Evolutionary conservation across 2,888 invertebrate species (phyloP).

Genomic region (Morpho achilles): DNA sequence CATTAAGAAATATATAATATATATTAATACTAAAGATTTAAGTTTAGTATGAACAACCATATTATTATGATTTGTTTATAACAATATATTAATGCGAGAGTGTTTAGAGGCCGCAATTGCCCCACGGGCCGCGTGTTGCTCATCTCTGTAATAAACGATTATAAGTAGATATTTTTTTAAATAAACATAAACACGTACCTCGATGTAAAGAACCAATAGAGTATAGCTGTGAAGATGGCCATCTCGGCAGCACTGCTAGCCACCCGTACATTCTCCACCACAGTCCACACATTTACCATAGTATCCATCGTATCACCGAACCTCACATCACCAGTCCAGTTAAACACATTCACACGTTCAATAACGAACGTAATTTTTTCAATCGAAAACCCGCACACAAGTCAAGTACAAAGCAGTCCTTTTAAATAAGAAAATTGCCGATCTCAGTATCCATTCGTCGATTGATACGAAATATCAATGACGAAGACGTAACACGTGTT

Average conservation of each 20-base stretch:
- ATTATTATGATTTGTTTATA: too few relatives aligned
- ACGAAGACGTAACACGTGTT: slow-evolving; percentile 16
- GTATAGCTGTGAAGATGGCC: slow-evolving; percentile 79
- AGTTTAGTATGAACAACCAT: too few relatives aligned
- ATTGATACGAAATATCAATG: not conserved
- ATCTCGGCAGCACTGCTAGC: slow-evolving; percentile 81
- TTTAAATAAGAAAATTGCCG: slow-evolving; percentile 8
- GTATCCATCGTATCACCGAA: slow-evolving; percentile 55
- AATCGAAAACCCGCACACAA: slow-evolving; percentile 21
- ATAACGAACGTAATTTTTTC: slow-evolving; percentile 35
- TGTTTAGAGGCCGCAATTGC: too few relatives aligned
- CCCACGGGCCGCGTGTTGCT: too few relatives aligned
- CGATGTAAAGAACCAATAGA: slow-evolving; percentile 82
- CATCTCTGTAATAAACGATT: too few relatives aligned
- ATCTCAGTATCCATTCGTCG: slow-evolving; percentile 16
- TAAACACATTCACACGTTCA: slow-evolving; percentile 43
- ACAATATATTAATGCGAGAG: too few relatives aligned
- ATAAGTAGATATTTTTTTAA: too few relatives aligned
- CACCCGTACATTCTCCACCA: slow-evolving; percentile 70
- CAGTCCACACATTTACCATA: slow-evolving; percentile 68
- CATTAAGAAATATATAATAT: too few relatives aligned
- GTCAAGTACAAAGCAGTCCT: slow-evolving; percentile 7
- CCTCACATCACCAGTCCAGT: slow-evolving; percentile 67
- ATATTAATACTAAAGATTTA: too few relatives aligned
- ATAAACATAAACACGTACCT: slow-evolving; percentile 59